Base-by-base conservation (phyloP, 2,113 vertebrate species). In the Melierax canorus region DNA sequence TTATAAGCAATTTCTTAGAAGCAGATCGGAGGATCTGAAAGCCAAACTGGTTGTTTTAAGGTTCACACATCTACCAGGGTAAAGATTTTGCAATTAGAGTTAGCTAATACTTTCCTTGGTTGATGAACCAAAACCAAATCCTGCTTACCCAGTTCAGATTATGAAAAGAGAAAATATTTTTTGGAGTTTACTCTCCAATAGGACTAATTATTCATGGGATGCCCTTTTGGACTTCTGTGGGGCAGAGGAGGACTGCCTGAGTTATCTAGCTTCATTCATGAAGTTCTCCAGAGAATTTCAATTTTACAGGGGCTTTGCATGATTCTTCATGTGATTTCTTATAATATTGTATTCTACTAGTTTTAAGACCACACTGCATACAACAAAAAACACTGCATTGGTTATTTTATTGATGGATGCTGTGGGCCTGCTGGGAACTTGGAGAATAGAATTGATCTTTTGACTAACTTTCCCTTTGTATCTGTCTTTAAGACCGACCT, bases 141-240 rank as follows among this genome's bases (percentile, higher is more conserved):
- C 38, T 82, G 12, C 22, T 87, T 29, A 36, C 66, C 62, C 19
- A 62, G 45, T 90, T 87, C 95, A 97, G 91, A 88, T 56, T 75
- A 72, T 85, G 64, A 84, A 87, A 95, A 94, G 81, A 85, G 60
- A 97, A 96, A 92, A 76, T 79, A 95, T 77, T 90, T 51, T 84
- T 91, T 85, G 87, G 94, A 92, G 93, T 95, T 95, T 97, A 73
- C 41, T 94, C 68, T 97, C 97, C 96, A 96, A 77, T 97, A 96
- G 91, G 97, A 94, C 93, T 97, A 97, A 96, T 98, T 98, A 96
- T 94, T 96, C 92, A n/a, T n/a, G 32, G 22, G 6, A 32, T 76
- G 20, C 10, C 41, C 26, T 73, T 68, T 68, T 80, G 48, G 51
- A 45, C 22, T 86, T 83, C n/a, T 58, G 20, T 32, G 67, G 38